These are phyloP conservation scores for Nansenia antarctica DNA, from an alignment of 2,113 vertebrate species.

Conservation along the genomic window DNA sequence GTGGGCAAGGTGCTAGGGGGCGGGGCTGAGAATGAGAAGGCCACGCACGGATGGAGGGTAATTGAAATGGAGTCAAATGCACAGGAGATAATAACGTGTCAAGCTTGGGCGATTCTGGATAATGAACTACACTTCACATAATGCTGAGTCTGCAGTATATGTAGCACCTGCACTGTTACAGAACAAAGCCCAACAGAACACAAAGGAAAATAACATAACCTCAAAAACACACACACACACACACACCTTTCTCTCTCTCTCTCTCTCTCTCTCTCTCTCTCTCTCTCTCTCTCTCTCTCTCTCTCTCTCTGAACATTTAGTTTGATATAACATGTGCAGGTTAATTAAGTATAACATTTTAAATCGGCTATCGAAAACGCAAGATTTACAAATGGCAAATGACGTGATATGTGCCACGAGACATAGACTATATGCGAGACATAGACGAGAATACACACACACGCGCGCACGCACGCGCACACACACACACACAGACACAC, in stretches of 20 bases:
- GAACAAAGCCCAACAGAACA: slow-evolving; percentile 59
- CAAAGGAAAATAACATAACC: slow-evolving; percentile 54
- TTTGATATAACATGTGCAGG: too few relatives aligned
- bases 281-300: too few relatives aligned
- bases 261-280: too few relatives aligned
- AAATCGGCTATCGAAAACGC: too few relatives aligned
- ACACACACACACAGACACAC: slow-evolving; percentile 5
- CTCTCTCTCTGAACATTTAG: too few relatives aligned
- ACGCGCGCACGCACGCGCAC: neutral
- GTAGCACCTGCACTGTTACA: slow-evolving; percentile 59
- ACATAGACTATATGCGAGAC: too few relatives aligned
- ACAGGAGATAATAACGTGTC: slow-evolving; percentile 80
- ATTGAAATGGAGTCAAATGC: slow-evolving; percentile 83
- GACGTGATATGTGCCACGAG: too few relatives aligned
- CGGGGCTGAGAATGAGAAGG: slow-evolving; percentile 45
- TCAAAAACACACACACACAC: slow-evolving; percentile 17
- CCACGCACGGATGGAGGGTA: slow-evolving; percentile 76
- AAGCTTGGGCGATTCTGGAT: slow-evolving; percentile 70
- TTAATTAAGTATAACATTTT: too few relatives aligned
- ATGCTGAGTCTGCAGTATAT: slow-evolving; percentile 73
- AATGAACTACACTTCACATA: slow-evolving; percentile 78
- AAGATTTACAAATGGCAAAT: too few relatives aligned
- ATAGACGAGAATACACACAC: neutral
- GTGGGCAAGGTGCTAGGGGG: slow-evolving; percentile 24
- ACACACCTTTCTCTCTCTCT: slow-evolving; percentile 34